Conservation (phyloP, 2,888 invertebrate genomes). For the Stomorhina lunata region DNA sequence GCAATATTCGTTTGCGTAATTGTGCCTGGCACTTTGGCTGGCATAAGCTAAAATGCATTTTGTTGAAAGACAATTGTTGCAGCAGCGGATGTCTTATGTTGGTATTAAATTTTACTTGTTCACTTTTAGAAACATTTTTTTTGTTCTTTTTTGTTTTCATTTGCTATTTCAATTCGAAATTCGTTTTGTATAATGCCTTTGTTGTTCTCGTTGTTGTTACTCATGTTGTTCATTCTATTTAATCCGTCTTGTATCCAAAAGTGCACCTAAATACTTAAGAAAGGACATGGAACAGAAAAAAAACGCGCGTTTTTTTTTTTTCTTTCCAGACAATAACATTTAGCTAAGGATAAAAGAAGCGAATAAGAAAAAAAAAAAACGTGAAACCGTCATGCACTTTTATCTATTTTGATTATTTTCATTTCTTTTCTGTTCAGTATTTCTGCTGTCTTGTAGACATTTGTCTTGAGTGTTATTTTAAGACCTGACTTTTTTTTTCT, state of each 20-base stretch:
- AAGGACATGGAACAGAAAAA: neutral
- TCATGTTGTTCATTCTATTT: slow-evolving; percentile 33
- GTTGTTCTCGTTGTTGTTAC: neutral
- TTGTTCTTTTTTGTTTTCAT: slow-evolving; percentile 2
- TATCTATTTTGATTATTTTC: slow-evolving; percentile 43
- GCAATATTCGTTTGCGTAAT: neutral
- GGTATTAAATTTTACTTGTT: slow-evolving; percentile 38
- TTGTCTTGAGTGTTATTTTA: slow-evolving; percentile 55
- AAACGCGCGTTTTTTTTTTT: slow-evolving; percentile 25
- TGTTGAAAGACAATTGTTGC: slow-evolving; percentile 43
- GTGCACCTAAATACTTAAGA: neutral
- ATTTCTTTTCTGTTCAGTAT: neutral
- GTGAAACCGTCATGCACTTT: slow-evolving; percentile 47
- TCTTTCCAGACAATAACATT: slow-evolving; percentile 42
- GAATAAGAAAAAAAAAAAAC: neutral
- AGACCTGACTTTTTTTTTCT: slow-evolving; percentile 27
- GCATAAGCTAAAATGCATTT: slow-evolving; percentile 44
- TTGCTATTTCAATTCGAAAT: slow-evolving; percentile 5
- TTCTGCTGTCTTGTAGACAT: slow-evolving; percentile 55
- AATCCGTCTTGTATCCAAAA: slow-evolving; percentile 45
- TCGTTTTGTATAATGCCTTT: neutral
- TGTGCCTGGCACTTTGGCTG: neutral
- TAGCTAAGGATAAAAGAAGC: neutral
- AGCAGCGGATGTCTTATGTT: slow-evolving; percentile 39
- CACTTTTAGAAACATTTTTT: neutral